A percentile compares a stretch with the other conserved stretches of the same genome.
These are phyloP conservation scores for Microtus oregoni DNA, from an alignment of 2,113 vertebrate genomes.

Conservation along the genomic window DNA sequence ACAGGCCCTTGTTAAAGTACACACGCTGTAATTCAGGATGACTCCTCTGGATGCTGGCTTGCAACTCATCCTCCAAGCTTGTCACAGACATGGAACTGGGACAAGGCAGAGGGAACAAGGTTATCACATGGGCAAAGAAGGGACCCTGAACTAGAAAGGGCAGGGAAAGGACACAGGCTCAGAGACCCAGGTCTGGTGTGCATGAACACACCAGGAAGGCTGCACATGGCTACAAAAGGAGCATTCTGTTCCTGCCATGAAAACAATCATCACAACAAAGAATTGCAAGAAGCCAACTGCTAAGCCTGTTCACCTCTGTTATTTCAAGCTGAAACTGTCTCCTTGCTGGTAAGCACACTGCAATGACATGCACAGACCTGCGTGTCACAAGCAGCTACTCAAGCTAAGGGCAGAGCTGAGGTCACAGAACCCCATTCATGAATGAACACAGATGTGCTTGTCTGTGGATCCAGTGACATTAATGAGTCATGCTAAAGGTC, in stretches of 20 bases:
- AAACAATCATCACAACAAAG: neutral
- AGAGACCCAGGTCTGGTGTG: too few species aligned
- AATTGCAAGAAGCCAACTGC: neutral
- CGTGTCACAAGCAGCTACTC: neutral
- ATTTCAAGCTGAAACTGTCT: neutral
- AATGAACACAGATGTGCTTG: neutral
- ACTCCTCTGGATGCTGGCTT: conserved; percentile 92
- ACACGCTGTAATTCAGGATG: conserved; percentile 90
- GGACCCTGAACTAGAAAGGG: neutral
- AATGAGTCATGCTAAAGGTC: rapidly evolving
- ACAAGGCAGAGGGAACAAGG: conserved; percentile 66
- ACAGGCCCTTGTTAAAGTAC: conserved; percentile 99
- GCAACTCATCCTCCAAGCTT: conserved; percentile 93
- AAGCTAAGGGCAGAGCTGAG: neutral
- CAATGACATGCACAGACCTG: neutral
- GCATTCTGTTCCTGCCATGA: neutral
- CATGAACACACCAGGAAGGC: neutral
- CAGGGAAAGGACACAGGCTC: neutral
- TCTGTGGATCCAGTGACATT: neutral
- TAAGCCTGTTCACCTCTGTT: neutral
- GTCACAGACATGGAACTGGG: conserved; percentile 94
- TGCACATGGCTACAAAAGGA: neutral
- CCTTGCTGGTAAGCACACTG: neutral
- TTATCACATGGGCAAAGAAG: neutral
- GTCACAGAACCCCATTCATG: neutral